Conservation (phyloP, 2,113 vertebrate species). For the Mustela nigripes region DNA sequence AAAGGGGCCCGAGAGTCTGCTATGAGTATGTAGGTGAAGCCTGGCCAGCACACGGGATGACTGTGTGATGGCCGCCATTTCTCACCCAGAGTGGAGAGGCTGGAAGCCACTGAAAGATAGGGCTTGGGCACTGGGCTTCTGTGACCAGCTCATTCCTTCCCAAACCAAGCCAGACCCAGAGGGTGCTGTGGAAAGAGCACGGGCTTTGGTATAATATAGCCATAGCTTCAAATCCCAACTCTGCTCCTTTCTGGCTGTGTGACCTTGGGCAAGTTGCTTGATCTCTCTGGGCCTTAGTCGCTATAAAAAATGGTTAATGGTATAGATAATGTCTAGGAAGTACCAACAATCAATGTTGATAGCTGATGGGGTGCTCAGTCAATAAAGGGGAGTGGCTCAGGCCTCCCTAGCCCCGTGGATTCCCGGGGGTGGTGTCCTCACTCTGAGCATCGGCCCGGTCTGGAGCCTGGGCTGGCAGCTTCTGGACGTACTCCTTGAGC, state of each 20-base stretch:
- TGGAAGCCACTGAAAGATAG: background rate
- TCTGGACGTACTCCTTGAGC: constrained; percentile 93
- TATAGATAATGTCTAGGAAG: background rate
- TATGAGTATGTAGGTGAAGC: background rate
- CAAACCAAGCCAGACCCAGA: background rate
- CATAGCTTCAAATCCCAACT: constrained; percentile 1
- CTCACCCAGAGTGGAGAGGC: background rate
- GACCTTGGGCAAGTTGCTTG: background rate
- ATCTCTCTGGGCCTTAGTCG: background rate
- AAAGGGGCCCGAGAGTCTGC: background rate
- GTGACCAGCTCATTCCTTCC: background rate
- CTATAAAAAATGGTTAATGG: background rate
- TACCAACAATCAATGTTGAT: rapidly evolving
- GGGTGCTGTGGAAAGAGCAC: background rate
- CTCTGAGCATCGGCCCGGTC: constrained; percentile 90
- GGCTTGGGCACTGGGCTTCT: background rate
- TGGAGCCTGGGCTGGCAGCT: constrained; percentile 87
- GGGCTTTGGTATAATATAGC: background rate
- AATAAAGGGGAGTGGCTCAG: rapidly evolving
- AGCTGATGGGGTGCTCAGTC: background rate
- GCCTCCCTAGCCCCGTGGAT: background rate
- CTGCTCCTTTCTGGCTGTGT: background rate
- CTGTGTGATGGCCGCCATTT: background rate
- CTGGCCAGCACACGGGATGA: background rate
- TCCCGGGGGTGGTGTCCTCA: constrained; percentile 76